Evolutionary conservation across 2,113 vertebrate species (phyloP), one percentile per base, ranked within the genome.

Genomic region (Parus major): DNA sequence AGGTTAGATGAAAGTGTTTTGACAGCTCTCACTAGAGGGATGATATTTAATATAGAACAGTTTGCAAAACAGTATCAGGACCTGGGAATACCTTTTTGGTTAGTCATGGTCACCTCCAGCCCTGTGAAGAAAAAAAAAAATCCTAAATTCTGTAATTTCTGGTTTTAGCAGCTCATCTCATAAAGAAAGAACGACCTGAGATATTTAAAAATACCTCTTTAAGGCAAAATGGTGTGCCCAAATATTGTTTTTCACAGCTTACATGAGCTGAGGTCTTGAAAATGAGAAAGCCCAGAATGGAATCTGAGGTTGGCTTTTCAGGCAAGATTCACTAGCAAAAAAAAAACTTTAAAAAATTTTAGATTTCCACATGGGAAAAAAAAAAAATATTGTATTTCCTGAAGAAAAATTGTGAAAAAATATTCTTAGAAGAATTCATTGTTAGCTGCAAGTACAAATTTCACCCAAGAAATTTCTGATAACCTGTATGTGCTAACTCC

Each of bases 1-100:
- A 92, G 91, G 77, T 95, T 90, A 97, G 79, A 88, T 89, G 96
- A 95, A 97, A 88, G 96, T 98, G 97, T 98, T 98, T 97, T 98
- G 98, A 98, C 98, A 98, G 96, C 96, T 97, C 95, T 97, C 95
- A 86, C 89, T 95, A 42, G 90, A 97, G 92, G 96, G 95, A 95
- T 92, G 86, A 92, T 92, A 84, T 97, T 97, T 98, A 98, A 98
- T 98, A 96, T 76, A 94, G 86, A 98, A 91, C 92, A 96, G 96
- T 95, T 97, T 97, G 77, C 70, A 96, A 95, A 97, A 97, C 97
- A 96, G 86, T 71, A 87, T 82, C 35, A 70, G 70, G 91, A 86
- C 76, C 85, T 53, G 50, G 91, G 97, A 92, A 97, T 95, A 93
- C 96, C 93, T 96, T 96, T 93, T 57, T 87, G 64, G 75, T 89